Percentiles rank a stretch among this genome's conserved stretches.
phyloP scores from a whole-genome alignment of 2,888 invertebrate species.

The Lamproptera curius region DNA sequence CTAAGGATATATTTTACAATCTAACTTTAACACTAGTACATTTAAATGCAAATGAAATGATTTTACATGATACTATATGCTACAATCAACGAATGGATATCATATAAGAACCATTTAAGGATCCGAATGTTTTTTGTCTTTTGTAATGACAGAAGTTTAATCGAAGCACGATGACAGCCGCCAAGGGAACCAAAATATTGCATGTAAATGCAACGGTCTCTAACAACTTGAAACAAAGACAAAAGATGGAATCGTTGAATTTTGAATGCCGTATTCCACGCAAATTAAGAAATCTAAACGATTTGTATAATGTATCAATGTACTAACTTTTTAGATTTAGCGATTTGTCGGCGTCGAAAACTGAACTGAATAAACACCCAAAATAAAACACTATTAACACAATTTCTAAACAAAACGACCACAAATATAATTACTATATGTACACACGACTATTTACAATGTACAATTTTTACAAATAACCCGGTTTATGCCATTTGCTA shows the following conservation, averaged over 20 bases:
- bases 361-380: slow-evolving; percentile 78
- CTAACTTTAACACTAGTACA: slow-evolving; percentile 39
- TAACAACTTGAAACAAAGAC: slow-evolving; percentile 78
- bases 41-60: slow-evolving; percentile 41
- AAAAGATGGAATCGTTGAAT: slow-evolving; percentile 46
- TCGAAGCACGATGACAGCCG: slow-evolving; percentile 72
- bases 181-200: slow-evolving; percentile 70
- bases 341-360: slow-evolving; percentile 80
- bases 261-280: slow-evolving; percentile 32
- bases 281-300: slow-evolving; percentile 43
- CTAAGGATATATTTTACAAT: slow-evolving; percentile 39
- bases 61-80: slow-evolving; percentile 55
- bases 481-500: slow-evolving; percentile 83
- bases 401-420: slow-evolving; percentile 78
- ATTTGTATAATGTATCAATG: slow-evolving; percentile 55
- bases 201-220: slow-evolving; percentile 73
- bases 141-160: slow-evolving; percentile 65
- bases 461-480: slow-evolving; percentile 81
- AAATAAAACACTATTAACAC: slow-evolving; percentile 80
- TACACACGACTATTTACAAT: slow-evolving; percentile 86
- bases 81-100: slow-evolving; percentile 38
- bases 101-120: slow-evolving; percentile 47
- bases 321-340: slow-evolving; percentile 64
- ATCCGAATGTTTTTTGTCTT: slow-evolving; percentile 53
- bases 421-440: slow-evolving; percentile 85